Conservation (phyloP, 2,888 invertebrate species). For the Margaritifera margaritifera region DNA sequence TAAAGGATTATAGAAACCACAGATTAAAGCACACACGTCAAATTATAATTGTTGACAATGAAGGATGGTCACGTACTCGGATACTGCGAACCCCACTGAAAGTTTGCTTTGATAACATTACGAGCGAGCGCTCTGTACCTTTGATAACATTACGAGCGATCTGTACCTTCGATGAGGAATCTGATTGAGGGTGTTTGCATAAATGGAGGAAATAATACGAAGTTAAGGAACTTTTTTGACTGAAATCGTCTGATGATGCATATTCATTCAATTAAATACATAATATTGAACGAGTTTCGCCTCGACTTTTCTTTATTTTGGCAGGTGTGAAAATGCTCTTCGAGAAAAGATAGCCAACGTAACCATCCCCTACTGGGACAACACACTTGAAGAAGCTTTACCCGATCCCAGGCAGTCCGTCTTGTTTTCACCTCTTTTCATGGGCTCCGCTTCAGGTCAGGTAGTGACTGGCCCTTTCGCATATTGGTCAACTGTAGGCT, state of each 20-base stretch:
- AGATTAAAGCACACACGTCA: no score
- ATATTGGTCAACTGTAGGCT: constrained; percentile 48
- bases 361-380: constrained; percentile 64
- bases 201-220: no score
- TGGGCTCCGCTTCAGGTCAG: constrained; percentile 52
- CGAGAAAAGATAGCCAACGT: constrained; percentile 53
- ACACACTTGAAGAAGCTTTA: constrained; percentile 52
- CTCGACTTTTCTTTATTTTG: constrained; percentile 7
- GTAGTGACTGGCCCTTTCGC: constrained; percentile 57
- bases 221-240: no score
- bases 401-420: constrained; percentile 50
- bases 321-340: constrained; percentile 59
- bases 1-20: no score
- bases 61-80: no score
- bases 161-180: no score
- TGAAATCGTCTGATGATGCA: not conserved
- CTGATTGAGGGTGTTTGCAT: no score
- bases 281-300: not conserved
- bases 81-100: no score
- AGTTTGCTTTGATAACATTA: no score
- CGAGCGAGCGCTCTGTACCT: no score
- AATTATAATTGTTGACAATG: no score
- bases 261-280: not conserved
- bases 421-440: constrained; percentile 51
- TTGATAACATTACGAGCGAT: no score